phyloP scores from a whole-genome alignment of 2,888 invertebrate species.

The Mongoloraphidia duomilia region DNA sequence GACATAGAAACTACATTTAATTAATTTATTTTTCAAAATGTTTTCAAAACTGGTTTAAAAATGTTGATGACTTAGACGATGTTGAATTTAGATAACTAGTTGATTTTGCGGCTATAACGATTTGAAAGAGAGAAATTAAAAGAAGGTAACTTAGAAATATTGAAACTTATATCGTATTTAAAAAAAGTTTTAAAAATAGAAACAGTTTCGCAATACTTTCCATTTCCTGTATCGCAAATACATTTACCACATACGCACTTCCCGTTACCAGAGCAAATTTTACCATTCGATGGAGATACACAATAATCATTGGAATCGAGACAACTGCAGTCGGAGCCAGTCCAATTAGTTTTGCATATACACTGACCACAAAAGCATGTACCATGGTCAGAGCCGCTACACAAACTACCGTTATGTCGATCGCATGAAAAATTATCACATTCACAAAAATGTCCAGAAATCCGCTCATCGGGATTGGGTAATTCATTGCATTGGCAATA shows the following conservation, averaged over 20 bases:
- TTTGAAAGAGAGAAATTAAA: no score
- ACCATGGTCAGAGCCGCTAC: conserved; percentile 59
- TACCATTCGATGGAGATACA: conserved; percentile 48
- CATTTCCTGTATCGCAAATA: conserved; percentile 55
- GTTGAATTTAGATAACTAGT: no score
- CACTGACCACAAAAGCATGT: conserved; percentile 82
- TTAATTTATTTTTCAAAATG: no score
- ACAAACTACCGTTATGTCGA: conserved; percentile 50
- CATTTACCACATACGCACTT: conserved; percentile 85
- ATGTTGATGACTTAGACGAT: no score
- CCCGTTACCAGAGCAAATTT: conserved; percentile 72
- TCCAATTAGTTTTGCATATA: conserved; percentile 65
- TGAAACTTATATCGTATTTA: no score
- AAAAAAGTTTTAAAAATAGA: no score
- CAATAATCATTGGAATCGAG: conserved; percentile 61
- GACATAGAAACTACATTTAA: no score
- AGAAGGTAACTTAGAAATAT: no score
- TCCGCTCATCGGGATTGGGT: conserved; percentile 44
- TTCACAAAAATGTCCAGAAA: conserved; percentile 75
- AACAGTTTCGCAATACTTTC: conserved; percentile 68
- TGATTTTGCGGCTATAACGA: no score
- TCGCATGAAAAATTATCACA: conserved; percentile 96
- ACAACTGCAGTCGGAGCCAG: conserved; percentile 75
- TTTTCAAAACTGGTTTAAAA: no score
- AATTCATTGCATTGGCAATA: conserved; percentile 55